Conservation (phyloP, 2,888 invertebrate species). For the Dioctria rufipes region DNA sequence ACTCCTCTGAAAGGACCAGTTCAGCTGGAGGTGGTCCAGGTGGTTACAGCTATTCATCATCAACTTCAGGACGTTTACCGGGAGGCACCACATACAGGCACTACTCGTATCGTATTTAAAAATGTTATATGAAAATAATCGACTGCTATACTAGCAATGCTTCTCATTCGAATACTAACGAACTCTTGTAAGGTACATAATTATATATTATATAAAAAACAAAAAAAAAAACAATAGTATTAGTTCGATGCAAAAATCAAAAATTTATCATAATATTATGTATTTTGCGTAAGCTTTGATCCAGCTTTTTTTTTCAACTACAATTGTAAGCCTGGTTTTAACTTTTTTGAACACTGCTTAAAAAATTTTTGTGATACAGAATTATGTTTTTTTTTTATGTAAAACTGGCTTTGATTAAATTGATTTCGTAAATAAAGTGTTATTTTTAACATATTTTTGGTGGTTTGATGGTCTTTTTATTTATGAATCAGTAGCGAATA, state of each 20-base stretch:
- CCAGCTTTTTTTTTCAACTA: conserved; percentile 17
- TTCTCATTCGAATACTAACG: conserved; percentile 47
- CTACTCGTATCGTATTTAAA: conserved; percentile 89
- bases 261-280: neutral
- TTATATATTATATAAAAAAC: neutral
- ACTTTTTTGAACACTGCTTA: conserved; percentile 38
- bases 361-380: conserved; percentile 52
- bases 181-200: conserved; percentile 37
- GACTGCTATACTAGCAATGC: conserved; percentile 36
- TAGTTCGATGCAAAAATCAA: neutral
- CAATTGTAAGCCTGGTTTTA: conserved; percentile 20
- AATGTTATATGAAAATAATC: conserved; percentile 27
- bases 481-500: too few relatives aligned
- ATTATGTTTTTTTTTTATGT: conserved; percentile 23
- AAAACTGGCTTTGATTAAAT: conserved; percentile 44
- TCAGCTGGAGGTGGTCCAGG: conserved; percentile 83
- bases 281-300: conserved; percentile 22
- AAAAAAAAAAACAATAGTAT: too few relatives aligned
- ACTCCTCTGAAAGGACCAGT: conserved; percentile 82
- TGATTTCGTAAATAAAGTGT: conserved; percentile 41
- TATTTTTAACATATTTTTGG: conserved; percentile 15
- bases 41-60: conserved; percentile 87
- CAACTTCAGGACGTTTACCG: conserved; percentile 85
- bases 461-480: conserved; percentile 8
- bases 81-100: conserved; percentile 88